These are phyloP conservation scores for Gavia stellata DNA, from an alignment of 2,113 vertebrate species.

Conservation along the genomic window DNA sequence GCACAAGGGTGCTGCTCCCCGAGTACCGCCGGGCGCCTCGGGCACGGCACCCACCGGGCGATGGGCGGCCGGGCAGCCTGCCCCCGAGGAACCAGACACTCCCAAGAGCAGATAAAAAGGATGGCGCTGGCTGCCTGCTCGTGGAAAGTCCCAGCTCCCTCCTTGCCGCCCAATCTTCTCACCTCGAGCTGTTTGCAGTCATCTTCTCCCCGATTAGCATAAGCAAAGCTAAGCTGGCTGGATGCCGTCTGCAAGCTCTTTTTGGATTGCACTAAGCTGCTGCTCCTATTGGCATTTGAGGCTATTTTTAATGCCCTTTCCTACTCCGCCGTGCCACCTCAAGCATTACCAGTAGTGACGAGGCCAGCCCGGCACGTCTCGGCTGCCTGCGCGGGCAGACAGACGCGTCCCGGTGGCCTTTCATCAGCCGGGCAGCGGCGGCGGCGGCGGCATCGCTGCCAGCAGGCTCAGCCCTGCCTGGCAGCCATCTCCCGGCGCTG, in stretches of 20 bases:
- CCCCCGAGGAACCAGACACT: neutral
- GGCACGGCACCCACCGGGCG: neutral
- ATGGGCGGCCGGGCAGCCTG: neutral
- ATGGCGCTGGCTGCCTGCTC: neutral
- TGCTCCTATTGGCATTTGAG: neutral
- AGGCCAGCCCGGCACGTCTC: neutral
- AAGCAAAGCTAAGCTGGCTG: neutral
- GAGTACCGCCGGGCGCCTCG: fast-evolving
- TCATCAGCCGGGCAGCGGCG: neutral
- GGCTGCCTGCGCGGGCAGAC: neutral
- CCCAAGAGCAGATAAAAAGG: neutral
- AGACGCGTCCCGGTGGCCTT: neutral
- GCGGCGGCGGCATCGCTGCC: neutral
- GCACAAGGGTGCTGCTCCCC: neutral
- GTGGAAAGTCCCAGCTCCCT: neutral
- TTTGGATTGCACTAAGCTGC: neutral
- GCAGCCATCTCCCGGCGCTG: fast-evolving
- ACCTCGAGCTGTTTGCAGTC: conserved; percentile 3
- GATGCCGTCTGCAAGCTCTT: neutral
- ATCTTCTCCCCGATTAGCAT: neutral
- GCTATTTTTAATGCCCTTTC: neutral
- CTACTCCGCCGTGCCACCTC: neutral
- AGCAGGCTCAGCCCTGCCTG: neutral
- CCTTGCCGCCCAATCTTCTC: neutral
- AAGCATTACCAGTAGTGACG: neutral